A percentile compares a stretch with the other conserved stretches of the same genome.
Conservation (phyloP, 2,888 invertebrate genomes). For the Himalopsyche kuldschensis region DNA sequence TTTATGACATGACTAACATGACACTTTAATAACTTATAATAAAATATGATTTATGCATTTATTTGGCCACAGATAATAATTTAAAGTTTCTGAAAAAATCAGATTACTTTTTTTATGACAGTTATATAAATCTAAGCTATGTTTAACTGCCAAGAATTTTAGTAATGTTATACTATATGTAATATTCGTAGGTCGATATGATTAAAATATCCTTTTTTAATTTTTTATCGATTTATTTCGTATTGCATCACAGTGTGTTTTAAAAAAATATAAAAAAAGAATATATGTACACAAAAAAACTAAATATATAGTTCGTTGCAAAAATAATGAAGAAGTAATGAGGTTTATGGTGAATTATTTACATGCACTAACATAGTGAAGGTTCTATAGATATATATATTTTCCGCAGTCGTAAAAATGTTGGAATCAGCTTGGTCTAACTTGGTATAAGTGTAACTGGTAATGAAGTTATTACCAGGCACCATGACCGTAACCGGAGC, state of each 20-base stretch:
- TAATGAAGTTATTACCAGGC: background rate
- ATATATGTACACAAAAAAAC: background rate
- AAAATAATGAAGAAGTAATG: background rate
- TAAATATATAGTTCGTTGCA: background rate
- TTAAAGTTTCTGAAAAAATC: too few relatives aligned
- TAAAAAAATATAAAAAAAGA: background rate
- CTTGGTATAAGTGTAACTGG: background rate
- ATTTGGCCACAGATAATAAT: too few relatives aligned
- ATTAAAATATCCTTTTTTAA: conserved; percentile 42
- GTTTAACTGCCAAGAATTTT: too few relatives aligned
- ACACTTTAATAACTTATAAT: too few relatives aligned
- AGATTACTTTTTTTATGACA: too few relatives aligned
- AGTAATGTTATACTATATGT: too few relatives aligned
- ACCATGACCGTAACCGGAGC: background rate
- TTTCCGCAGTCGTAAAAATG: background rate
- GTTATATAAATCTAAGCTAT: too few relatives aligned
- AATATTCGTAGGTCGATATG: too few relatives aligned
- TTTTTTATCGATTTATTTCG: conserved; percentile 7
- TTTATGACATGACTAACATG: too few relatives aligned
- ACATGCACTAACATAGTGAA: background rate
- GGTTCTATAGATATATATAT: background rate
- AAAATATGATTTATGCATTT: too few relatives aligned
- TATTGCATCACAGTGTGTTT: background rate
- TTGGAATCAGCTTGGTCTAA: background rate
- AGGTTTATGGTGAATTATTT: background rate